Evolutionary conservation across 2,113 vertebrate genomes (phyloP), one percentile per base, ranked within the genome.

Genomic region (Daubentonia madagascariensis): DNA sequence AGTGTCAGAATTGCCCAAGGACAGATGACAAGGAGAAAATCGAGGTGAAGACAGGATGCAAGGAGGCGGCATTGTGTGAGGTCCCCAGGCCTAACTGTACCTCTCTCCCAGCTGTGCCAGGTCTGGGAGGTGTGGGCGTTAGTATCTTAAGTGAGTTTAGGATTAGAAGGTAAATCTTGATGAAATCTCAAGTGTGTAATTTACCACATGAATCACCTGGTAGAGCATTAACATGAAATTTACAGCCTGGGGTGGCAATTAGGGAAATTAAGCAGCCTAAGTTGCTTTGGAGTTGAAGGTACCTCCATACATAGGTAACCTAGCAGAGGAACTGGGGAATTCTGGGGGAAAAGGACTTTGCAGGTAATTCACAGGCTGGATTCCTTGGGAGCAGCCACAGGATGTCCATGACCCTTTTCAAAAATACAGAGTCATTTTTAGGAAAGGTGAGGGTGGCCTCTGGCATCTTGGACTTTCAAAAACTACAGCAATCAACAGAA

Each of bases 151-250:
- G 63, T 84, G 91, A 96, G 87, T 95, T 95, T 65, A 88, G 95
- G 97, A 97, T 97, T 98, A 97, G 92, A 92, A 96, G 95, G 89
- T 68, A 81, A 97, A 97, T 95, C 95, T 73, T 40, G 87, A 85
- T 94, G 95, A 97, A 96, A 92, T 97, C 95, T 92, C 92, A 92
- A 95, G 97, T 95, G 97, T 96, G 87, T 97, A 91, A 96, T 95
- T 98, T 96, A 98, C 97, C 94, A 96, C 95, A 96, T 98, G 97
- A 98, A 96, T 98, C 97, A 98, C 96, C 96, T 85, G n/a, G 50
- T 70, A 57, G 95, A 52, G 92, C 76, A 97, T 96, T 97, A 95
- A 90, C 90, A 70, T 81, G 70, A 96, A 98, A 97, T 87, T 94
- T 92, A 97, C 95, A 96, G 97, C 97, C 97, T 5, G 65, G 43